phyloP scores from a whole-genome alignment of 2,797 vertebrate species.

The Epinephelus coioides region DNA sequence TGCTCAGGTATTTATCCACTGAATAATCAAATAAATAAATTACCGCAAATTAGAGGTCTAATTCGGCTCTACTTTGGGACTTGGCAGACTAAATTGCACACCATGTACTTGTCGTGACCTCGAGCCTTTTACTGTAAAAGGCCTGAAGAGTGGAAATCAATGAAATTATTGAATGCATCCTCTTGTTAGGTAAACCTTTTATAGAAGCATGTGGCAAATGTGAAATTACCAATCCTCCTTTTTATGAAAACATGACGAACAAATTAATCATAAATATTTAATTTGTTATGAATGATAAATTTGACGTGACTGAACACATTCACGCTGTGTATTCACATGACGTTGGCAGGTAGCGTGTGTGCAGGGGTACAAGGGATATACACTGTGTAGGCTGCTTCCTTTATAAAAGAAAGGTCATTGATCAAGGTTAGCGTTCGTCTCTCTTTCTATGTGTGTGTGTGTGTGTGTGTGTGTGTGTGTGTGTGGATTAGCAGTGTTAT shows the following conservation, averaged over 20 bases:
- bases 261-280: neutral
- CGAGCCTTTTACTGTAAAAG: conserved; percentile 54
- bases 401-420: conserved; percentile 71
- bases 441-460: neutral
- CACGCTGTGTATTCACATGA: neutral
- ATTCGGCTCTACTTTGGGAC: conserved; percentile 26
- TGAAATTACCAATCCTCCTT: neutral
- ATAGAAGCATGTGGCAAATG: conserved; percentile 5
- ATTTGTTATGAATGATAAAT: neutral
- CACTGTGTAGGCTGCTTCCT: conserved; percentile 38
- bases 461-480: conserved; percentile 42
- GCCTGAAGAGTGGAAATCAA: conserved; percentile 56
- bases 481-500: conserved; percentile 65
- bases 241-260: neutral
- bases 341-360: conserved; percentile 10
- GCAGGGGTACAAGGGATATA: conserved; percentile 18
- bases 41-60: conserved; percentile 15
- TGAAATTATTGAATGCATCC: conserved; percentile 56
- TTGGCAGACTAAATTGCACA: conserved; percentile 30
- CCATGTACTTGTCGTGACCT: conserved; percentile 51
- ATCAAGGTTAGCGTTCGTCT: conserved; percentile 65
- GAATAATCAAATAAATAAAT: conserved; percentile 27
- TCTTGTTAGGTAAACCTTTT: conserved; percentile 44
- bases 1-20: conserved; percentile 7
- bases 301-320: neutral